phyloP scores from a whole-genome alignment of 2,797 vertebrate genomes.

The Chaenodraco wilsoni region DNA sequence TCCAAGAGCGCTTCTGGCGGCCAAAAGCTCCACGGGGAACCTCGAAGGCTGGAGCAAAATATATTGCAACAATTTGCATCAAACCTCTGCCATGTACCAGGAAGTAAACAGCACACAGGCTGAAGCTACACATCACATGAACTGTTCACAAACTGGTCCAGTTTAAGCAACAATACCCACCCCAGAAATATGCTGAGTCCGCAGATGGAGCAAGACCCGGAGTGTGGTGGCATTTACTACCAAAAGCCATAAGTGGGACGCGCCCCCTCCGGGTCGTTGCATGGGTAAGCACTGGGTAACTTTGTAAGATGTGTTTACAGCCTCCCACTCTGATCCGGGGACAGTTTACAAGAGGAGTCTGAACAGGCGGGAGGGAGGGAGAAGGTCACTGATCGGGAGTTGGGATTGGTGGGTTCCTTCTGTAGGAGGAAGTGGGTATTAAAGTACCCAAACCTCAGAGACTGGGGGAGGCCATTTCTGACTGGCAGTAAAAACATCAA shows the following conservation, averaged over 20 bases:
- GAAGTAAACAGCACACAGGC: slow-evolving; percentile 24
- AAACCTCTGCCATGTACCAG: slow-evolving; percentile 26
- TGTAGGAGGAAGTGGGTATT: slow-evolving; percentile 58
- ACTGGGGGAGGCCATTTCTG: slow-evolving; percentile 63
- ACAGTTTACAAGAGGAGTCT: slow-evolving; percentile 74
- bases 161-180: slow-evolving; percentile 12
- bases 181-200: slow-evolving; percentile 17
- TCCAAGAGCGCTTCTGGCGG: not conserved
- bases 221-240: slow-evolving; percentile 29
- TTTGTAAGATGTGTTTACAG: slow-evolving; percentile 60
- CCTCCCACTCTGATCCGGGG: slow-evolving; percentile 62
- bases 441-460: slow-evolving; percentile 66
- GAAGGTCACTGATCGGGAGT: slow-evolving; percentile 28
- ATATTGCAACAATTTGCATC: slow-evolving; percentile 3
- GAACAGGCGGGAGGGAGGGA: slow-evolving; percentile 45
- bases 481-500: slow-evolving; percentile 69
- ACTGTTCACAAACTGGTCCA: slow-evolving; percentile 3
- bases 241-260: slow-evolving; percentile 30
- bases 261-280: slow-evolving; percentile 12
- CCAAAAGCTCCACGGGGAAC: not conserved
- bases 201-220: slow-evolving; percentile 23
- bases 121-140: slow-evolving; percentile 23
- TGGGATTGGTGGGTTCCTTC: slow-evolving; percentile 57
- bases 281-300: slow-evolving; percentile 19
- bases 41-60: not conserved